phyloP scores from a whole-genome alignment of 2,797 vertebrate genomes.

The Tauraco hartlaubi region DNA sequence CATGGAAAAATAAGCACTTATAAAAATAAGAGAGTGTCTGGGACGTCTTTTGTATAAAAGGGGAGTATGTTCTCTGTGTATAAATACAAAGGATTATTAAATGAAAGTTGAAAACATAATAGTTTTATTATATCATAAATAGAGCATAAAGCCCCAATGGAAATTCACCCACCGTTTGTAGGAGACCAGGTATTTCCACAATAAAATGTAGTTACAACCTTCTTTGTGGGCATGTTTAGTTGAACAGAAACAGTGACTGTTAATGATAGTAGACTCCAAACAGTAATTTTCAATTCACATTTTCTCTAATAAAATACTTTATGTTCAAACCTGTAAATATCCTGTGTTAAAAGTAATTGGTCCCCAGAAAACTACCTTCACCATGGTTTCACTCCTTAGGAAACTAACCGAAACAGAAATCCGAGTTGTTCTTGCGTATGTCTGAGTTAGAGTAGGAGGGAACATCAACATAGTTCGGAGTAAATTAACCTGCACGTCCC shows the following conservation, averaged over 20 bases:
- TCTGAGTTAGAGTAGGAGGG: not conserved
- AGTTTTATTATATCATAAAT: conserved; percentile 74
- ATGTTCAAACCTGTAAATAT: conserved; percentile 51
- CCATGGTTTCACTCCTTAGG: not conserved
- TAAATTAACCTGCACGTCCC: not conserved
- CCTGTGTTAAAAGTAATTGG: conserved; percentile 49
- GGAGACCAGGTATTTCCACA: conserved; percentile 60
- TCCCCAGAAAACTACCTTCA: conserved; percentile 35
- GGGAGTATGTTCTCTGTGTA: conserved; percentile 19
- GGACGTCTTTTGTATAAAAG: conserved; percentile 53
- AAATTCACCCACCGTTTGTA: conserved; percentile 65
- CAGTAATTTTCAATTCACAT: conserved; percentile 61
- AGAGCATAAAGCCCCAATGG: conserved; percentile 25
- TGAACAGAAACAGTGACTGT: conserved; percentile 64
- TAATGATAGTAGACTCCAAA: conserved; percentile 66
- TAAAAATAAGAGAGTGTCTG: conserved; percentile 61
- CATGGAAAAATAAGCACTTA: conserved; percentile 73
- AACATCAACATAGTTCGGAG: not conserved
- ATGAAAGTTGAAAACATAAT: conserved; percentile 74
- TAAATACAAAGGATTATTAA: conserved; percentile 75
- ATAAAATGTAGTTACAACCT: conserved; percentile 48
- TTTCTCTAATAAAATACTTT: conserved; percentile 55
- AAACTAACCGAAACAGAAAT: not conserved
- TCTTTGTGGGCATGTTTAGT: conserved; percentile 43
- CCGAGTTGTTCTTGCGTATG: not conserved